Percentiles rank a stretch among this genome's conserved stretches.
These are phyloP conservation scores for Sarcophaga carnaria DNA, from an alignment of 2,888 invertebrate species.

Conservation along the genomic window DNA sequence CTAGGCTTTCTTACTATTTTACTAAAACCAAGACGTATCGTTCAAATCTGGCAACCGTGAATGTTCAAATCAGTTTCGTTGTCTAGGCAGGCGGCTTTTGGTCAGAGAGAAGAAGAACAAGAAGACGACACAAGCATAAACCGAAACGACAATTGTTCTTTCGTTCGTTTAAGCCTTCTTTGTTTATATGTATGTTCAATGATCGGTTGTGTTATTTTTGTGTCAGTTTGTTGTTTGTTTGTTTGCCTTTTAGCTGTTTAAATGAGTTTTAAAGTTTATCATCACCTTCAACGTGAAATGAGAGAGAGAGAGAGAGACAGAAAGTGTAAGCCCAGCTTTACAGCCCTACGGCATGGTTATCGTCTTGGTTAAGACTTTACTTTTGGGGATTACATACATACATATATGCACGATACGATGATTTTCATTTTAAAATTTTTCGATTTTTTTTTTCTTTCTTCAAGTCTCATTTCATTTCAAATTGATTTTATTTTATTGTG, in stretches of 20 bases:
- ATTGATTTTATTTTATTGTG: conserved; percentile 50
- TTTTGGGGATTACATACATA: conserved; percentile 20
- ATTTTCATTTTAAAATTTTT: conserved; percentile 21
- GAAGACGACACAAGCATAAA: conserved; percentile 12
- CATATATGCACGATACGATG: too few relatives aligned
- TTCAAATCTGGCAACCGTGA: background rate
- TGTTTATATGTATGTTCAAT: conserved; percentile 61
- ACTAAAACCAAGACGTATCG: background rate
- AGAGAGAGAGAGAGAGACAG: background rate
- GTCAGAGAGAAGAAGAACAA: conserved; percentile 14
- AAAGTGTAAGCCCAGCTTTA: background rate
- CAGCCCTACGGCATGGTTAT: conserved; percentile 35
- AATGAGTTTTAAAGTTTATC: conserved; percentile 59
- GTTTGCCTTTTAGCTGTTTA: conserved; percentile 44
- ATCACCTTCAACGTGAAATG: conserved; percentile 40
- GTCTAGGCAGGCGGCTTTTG: conserved; percentile 50
- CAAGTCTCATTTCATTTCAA: conserved; percentile 37
- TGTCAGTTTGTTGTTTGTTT: conserved; percentile 17
- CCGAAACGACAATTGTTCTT: conserved; percentile 66
- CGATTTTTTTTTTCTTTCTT: background rate
- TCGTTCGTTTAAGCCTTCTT: conserved; percentile 37
- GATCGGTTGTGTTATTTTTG: conserved; percentile 38
- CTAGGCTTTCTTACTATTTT: too few relatives aligned
- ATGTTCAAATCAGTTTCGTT: conserved; percentile 40
- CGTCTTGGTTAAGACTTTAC: conserved; percentile 13